Evolutionary conservation across 2,888 invertebrate species (phyloP).

Genomic region (Ichneumoninae sp.): DNA sequence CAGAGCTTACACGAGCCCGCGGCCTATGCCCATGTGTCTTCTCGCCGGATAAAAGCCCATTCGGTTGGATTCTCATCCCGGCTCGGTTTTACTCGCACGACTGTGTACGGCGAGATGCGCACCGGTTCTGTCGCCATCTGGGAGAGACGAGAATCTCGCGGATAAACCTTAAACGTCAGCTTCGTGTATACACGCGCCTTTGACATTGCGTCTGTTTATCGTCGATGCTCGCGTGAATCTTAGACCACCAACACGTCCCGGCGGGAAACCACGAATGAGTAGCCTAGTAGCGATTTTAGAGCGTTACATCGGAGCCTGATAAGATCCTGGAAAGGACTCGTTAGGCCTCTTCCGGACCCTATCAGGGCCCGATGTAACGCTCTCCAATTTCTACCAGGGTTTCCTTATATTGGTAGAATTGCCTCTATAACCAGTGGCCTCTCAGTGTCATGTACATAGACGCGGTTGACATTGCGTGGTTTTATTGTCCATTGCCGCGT

Average conservation of each 20-base stretch:
- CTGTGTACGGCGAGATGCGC: not conserved
- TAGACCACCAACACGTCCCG: too few species aligned
- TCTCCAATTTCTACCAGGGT: not conserved
- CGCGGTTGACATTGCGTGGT: not conserved
- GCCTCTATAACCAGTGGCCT: too few species aligned
- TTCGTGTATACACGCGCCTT: not conserved
- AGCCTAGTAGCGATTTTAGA: not conserved
- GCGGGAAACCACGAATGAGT: not conserved
- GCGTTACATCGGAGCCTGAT: too few species aligned
- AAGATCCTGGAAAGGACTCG: too few species aligned
- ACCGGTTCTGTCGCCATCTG: not conserved
- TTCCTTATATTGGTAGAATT: constrained; percentile 27
- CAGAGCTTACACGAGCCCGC: not conserved
- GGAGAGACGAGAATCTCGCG: not conserved
- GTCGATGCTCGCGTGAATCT: constrained; percentile 17
- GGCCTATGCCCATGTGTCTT: not conserved
- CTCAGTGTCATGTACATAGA: not conserved
- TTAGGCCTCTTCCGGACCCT: too few species aligned
- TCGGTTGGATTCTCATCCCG: not conserved
- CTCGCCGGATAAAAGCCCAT: constrained; percentile 20
- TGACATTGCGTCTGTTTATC: constrained; percentile 34
- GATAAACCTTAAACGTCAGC: not conserved
- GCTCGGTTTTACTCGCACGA: not conserved
- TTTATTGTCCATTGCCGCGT: constrained; percentile 43
- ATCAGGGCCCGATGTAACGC: not conserved